phyloP scores from a whole-genome alignment of 2,888 invertebrate species.

The Bembecia ichneumoniformis region DNA sequence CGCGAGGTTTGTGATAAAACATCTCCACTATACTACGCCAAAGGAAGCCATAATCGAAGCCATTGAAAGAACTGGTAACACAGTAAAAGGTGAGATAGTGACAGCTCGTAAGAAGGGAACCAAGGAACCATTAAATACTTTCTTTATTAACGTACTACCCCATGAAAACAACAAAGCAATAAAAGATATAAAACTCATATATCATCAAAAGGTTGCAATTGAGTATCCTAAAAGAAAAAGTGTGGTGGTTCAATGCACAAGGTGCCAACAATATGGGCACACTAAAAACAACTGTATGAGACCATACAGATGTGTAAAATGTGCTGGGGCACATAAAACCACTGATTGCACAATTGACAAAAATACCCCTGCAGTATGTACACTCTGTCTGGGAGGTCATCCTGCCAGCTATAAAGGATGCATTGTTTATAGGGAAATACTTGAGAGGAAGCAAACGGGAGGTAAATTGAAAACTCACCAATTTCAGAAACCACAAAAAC shows the following conservation, averaged over 20 bases:
- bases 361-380: too few species aligned
- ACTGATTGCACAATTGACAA: slow-evolving; percentile 1
- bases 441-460: too few species aligned
- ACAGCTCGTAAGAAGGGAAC: slow-evolving; percentile 1
- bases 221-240: slow-evolving; percentile 2
- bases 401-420: neutral
- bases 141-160: slow-evolving; percentile 1
- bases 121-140: neutral
- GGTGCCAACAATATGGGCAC: slow-evolving; percentile 6
- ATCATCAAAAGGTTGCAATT: neutral
- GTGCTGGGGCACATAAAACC: neutral
- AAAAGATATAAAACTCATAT: slow-evolving; percentile 3
- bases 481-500: too few species aligned
- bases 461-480: too few species aligned
- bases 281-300: slow-evolving; percentile 5
- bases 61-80: neutral
- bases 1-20: neutral
- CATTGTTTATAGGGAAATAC: too few species aligned
- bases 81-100: neutral
- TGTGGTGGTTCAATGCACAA: slow-evolving; percentile 3
- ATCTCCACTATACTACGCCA: neutral
- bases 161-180: neutral
- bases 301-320: slow-evolving; percentile 6
- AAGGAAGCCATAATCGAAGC: neutral
- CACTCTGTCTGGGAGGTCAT: neutral